These are phyloP conservation scores for Scrobipalpa atriplicella DNA, from an alignment of 2,888 invertebrate genomes.

Conservation along the genomic window DNA sequence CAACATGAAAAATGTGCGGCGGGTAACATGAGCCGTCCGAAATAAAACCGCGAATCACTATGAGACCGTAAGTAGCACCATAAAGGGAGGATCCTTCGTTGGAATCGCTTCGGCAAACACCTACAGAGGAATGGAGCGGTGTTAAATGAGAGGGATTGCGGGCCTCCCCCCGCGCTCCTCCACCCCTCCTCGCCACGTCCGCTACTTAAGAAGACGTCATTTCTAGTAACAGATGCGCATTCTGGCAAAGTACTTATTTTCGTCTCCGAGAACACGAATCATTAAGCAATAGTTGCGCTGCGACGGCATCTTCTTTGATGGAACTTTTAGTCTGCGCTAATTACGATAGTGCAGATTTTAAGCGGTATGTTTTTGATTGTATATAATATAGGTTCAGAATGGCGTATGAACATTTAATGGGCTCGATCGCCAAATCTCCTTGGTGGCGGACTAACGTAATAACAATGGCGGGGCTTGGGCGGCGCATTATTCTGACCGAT, in stretches of 20 bases:
- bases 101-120: conserved; percentile 82
- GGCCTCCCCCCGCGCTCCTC: conserved; percentile 47
- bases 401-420: conserved; percentile 36
- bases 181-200: conserved; percentile 39
- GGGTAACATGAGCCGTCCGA: conserved; percentile 77
- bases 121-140: conserved; percentile 79
- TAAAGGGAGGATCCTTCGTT: conserved; percentile 77
- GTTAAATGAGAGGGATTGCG: conserved; percentile 82
- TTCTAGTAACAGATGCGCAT: conserved; percentile 66
- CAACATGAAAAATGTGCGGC: conserved; percentile 79
- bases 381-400: conserved; percentile 20
- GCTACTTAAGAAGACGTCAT: conserved; percentile 65
- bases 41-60: conserved; percentile 83
- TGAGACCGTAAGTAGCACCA: conserved; percentile 78
- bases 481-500: conserved; percentile 69
- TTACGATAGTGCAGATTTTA: not conserved
- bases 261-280: conserved; percentile 52
- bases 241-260: conserved; percentile 63
- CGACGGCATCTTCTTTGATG: conserved; percentile 12
- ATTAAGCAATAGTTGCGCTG: conserved; percentile 50
- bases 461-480: conserved; percentile 53
- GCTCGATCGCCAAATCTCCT: conserved; percentile 45
- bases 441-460: conserved; percentile 50
- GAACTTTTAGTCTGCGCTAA: conserved; percentile 7
- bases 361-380: conserved; percentile 10